Evolutionary conservation across 2,888 invertebrate genomes (phyloP).

Genomic region (Diploptera punctata): DNA sequence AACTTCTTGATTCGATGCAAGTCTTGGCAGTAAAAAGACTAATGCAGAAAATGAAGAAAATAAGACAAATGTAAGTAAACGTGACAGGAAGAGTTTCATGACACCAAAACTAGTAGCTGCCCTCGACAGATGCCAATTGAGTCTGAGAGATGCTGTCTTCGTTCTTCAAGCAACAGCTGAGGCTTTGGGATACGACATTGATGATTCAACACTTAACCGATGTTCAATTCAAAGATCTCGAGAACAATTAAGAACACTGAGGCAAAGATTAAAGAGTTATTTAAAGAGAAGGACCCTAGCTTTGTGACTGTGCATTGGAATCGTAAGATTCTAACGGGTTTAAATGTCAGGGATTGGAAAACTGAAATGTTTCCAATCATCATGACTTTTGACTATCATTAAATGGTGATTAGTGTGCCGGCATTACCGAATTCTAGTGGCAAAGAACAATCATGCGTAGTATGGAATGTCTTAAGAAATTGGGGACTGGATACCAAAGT

Average conservation of each 20-base stretch:
- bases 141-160: no score
- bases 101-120: neutral
- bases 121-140: neutral
- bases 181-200: conserved; percentile 5
- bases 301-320: neutral
- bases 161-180: conserved; percentile 1
- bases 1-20: no score
- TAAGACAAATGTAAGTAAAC: neutral
- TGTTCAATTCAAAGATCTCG: neutral
- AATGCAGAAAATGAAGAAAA: neutral
- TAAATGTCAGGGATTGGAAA: conserved; percentile 2
- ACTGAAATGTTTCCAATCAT: neutral
- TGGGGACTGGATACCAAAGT: neutral
- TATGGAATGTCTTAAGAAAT: neutral
- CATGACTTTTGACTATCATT: neutral
- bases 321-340: neutral
- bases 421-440: neutral
- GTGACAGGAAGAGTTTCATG: no score
- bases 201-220: neutral
- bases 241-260: conserved; percentile 2
- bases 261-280: neutral
- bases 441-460: neutral
- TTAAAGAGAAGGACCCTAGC: neutral
- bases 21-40: neutral
- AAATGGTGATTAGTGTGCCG: neutral